phyloP scores from a whole-genome alignment of 2,113 vertebrate species.

The Dicaeum eximium region DNA sequence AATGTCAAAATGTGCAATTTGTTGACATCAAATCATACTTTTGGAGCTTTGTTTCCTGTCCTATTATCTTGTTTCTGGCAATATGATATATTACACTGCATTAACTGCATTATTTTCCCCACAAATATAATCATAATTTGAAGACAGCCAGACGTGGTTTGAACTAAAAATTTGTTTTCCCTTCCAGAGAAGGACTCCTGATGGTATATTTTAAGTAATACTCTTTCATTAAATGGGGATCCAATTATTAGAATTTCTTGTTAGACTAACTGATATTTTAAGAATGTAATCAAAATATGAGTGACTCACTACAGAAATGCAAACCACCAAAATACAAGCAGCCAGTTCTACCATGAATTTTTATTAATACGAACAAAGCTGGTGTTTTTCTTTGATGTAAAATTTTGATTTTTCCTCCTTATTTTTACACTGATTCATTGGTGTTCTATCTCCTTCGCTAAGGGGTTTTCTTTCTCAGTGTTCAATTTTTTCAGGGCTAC shows the following conservation, averaged over 20 bases:
- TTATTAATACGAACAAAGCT: not conserved
- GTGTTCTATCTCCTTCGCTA: not conserved
- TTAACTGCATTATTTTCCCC: not conserved
- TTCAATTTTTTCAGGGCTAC: not conserved
- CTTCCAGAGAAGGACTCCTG: not conserved
- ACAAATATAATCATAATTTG: not conserved
- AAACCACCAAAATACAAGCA: not conserved
- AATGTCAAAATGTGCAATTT: not conserved
- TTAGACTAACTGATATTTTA: not conserved
- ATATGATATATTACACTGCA: not conserved
- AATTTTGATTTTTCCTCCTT: not conserved
- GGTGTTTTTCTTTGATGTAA: not conserved
- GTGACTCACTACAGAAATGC: not conserved
- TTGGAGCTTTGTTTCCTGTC: not conserved
- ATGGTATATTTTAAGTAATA: not conserved
- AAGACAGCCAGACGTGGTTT: fast-evolving
- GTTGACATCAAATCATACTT: not conserved
- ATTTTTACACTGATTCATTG: not conserved
- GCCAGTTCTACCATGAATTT: not conserved
- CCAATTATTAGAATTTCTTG: not conserved
- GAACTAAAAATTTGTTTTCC: not conserved
- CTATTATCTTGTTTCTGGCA: not conserved
- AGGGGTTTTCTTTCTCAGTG: not conserved
- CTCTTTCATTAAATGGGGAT: not conserved
- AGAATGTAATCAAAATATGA: not conserved